Evolutionary conservation across 2,888 invertebrate species (phyloP).

Genomic region (Linnaemya tessellans): DNA sequence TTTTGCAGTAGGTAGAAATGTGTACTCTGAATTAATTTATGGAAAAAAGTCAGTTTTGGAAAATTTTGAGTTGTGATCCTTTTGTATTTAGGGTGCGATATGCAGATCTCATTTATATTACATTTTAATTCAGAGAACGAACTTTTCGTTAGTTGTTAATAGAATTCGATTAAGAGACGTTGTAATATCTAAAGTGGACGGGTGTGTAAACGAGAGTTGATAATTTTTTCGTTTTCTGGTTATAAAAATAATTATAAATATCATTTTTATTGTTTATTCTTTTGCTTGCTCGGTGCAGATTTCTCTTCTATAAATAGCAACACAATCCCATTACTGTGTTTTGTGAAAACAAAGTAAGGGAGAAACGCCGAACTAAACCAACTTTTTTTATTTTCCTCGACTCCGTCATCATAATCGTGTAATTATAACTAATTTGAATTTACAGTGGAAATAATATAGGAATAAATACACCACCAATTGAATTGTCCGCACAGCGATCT

Average conservation of each 20-base stretch:
- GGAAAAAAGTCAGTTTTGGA: no score
- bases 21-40: no score
- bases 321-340: conserved; percentile 54
- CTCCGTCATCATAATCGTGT: conserved; percentile 72
- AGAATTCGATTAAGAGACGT: conserved; percentile 45
- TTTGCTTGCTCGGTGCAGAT: conserved; percentile 60
- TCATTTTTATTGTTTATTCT: conserved; percentile 48
- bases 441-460: conserved; percentile 16
- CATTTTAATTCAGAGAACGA: conserved; percentile 23
- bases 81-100: no score
- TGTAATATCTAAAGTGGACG: conserved; percentile 21
- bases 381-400: conserved; percentile 61
- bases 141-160: conserved; percentile 49
- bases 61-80: no score
- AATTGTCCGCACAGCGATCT: conserved; percentile 37
- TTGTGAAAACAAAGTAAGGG: conserved; percentile 53
- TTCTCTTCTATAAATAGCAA: conserved; percentile 73
- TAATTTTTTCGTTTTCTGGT: conserved; percentile 40
- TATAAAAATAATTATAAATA: conserved; percentile 57
- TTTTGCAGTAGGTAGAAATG: no score
- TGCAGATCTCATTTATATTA: no score
- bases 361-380: conserved; percentile 41
- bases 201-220: conserved; percentile 11
- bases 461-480: conserved; percentile 44
- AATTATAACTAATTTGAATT: conserved; percentile 68